Conservation (phyloP, 1,140 invertebrate genomes). For the Neotoxoptera formosana region DNA sequence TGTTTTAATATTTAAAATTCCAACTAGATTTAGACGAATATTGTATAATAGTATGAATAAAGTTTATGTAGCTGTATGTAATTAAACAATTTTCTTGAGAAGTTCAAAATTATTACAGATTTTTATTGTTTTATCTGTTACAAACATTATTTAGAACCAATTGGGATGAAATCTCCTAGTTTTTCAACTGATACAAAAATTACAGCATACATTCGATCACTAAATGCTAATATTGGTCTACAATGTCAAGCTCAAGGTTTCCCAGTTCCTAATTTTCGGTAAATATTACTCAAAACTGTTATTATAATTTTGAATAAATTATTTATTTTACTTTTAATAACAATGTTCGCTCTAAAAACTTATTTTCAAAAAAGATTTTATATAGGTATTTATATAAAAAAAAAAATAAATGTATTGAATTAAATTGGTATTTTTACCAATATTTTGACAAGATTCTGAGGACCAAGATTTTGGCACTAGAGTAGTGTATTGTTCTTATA, state of each 20-base stretch:
- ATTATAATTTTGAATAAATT: neutral
- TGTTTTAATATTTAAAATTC: neutral
- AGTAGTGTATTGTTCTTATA: neutral
- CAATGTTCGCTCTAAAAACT: neutral
- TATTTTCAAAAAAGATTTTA: neutral
- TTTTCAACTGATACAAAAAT: constrained; percentile 67
- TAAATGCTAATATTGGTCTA: constrained; percentile 67
- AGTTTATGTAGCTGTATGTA: neutral
- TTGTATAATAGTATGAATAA: neutral
- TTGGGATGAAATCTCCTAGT: constrained; percentile 73
- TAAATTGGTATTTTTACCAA: too few species aligned
- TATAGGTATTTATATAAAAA: too few species aligned
- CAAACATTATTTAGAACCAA: constrained; percentile 66
- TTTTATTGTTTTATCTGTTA: constrained; percentile 18
- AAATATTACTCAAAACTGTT: constrained; percentile 43
- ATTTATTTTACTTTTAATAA: neutral
- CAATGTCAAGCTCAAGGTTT: constrained; percentile 76
- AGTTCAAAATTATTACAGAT: neutral
- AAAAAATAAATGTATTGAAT: too few species aligned
- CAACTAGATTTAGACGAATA: neutral
- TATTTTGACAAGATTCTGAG: too few species aligned
- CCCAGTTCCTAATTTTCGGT: constrained; percentile 71
- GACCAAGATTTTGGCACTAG: neutral
- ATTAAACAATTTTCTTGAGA: neutral
- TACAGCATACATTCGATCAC: constrained; percentile 67